Conservation (phyloP, 2,797 vertebrate species). For the Eulemur coronatus region DNA sequence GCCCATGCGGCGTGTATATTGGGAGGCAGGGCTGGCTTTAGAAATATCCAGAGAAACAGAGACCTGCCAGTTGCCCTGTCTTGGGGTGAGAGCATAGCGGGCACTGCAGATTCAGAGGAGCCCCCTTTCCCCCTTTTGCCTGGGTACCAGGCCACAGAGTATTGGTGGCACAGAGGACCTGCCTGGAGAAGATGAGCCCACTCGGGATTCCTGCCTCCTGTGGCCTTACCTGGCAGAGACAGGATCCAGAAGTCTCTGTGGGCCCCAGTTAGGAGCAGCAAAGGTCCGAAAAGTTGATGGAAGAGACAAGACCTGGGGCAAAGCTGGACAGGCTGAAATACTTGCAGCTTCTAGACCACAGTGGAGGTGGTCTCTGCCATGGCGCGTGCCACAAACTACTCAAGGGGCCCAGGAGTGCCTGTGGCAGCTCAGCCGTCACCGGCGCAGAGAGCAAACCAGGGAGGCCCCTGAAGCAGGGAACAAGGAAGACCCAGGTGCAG, state of each 20-base stretch:
- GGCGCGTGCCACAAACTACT: neutral
- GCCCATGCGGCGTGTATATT: no score
- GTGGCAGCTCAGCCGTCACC: neutral
- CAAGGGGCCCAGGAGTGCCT: neutral
- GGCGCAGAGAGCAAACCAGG: neutral
- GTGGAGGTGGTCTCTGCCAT: no score
- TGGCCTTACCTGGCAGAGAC: rapidly evolving
- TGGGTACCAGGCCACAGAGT: neutral
- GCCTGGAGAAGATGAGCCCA: neutral
- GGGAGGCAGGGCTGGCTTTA: neutral
- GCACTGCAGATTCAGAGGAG: neutral
- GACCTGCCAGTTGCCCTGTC: neutral
- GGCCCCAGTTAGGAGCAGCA: neutral
- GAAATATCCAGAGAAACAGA: neutral
- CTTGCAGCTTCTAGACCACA: neutral
- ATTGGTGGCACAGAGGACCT: neutral
- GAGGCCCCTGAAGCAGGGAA: neutral
- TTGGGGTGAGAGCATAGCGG: neutral
- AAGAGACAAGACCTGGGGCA: no score
- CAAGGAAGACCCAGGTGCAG: neutral
- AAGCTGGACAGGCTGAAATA: neutral
- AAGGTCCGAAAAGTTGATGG: neutral
- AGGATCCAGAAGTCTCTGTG: neutral
- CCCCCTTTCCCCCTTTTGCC: neutral
- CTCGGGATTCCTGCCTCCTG: no score